Conservation (phyloP, 2,888 invertebrate genomes). For the Brachypterus glaber region DNA sequence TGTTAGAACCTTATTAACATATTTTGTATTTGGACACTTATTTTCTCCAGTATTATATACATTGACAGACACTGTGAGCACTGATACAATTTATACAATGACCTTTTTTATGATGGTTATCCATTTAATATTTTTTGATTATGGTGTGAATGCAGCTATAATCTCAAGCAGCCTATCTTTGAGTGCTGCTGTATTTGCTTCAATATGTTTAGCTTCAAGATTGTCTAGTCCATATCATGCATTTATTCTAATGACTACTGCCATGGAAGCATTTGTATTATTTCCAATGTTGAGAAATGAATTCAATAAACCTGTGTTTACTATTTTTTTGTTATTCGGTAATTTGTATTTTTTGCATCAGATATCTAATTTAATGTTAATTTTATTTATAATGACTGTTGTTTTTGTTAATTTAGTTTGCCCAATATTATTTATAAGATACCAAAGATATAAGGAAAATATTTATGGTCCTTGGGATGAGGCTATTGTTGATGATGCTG, state of each 20-base stretch:
- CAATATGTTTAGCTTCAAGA: constrained; percentile 89
- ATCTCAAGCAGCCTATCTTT: constrained; percentile 87
- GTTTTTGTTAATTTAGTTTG: constrained; percentile 61
- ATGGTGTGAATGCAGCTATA: constrained; percentile 77
- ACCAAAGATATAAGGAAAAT: constrained; percentile 77
- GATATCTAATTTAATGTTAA: constrained; percentile 49
- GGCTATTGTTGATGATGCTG: constrained; percentile 63
- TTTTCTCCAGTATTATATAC: constrained; percentile 89
- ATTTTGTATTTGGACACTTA: constrained; percentile 77
- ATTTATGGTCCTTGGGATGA: constrained; percentile 99
- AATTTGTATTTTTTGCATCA: constrained; percentile 46
- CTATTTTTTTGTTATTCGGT: constrained; percentile 45
- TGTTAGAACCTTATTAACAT: constrained; percentile 68
- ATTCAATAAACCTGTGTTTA: constrained; percentile 47
- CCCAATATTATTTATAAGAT: constrained; percentile 64
- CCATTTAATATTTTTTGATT: constrained; percentile 89
- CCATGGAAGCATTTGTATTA: constrained; percentile 81
- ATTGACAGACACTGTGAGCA: constrained; percentile 91
- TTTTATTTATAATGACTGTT: constrained; percentile 51
- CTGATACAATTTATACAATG: constrained; percentile 94
- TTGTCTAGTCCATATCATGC: constrained; percentile 78
- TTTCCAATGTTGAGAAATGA: constrained; percentile 70
- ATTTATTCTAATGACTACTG: constrained; percentile 79
- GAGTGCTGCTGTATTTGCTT: constrained; percentile 90
- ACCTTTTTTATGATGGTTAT: constrained; percentile 77